Conservation (phyloP, 1,140 invertebrate species). For the Capitella teleta region DNA sequence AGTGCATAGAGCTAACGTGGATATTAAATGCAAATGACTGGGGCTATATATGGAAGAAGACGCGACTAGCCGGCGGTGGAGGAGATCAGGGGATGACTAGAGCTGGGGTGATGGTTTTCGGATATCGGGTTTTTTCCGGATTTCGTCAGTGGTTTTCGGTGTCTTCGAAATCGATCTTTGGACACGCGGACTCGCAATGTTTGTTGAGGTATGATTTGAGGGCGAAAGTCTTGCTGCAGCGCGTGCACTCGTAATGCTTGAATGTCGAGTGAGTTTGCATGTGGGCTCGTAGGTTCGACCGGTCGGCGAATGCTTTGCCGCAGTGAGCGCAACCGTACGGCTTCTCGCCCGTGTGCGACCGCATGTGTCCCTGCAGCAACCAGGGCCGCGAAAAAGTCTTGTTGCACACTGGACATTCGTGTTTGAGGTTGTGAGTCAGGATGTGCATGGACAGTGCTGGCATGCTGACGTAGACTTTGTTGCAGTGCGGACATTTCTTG, state of each 20-base stretch:
- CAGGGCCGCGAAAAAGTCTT: conserved; percentile 94
- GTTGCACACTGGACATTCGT: conserved; percentile 81
- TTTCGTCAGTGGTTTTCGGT: too few relatives aligned
- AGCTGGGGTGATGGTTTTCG: too few relatives aligned
- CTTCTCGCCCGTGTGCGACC: conserved; percentile 96
- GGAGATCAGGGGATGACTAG: too few relatives aligned
- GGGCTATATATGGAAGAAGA: too few relatives aligned
- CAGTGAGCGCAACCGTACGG: conserved; percentile 97
- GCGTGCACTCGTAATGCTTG: conserved; percentile 87
- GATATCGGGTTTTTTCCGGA: too few relatives aligned
- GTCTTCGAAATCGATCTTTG: too few relatives aligned
- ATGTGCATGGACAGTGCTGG: conserved; percentile 95
- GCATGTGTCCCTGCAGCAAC: conserved; percentile 85
- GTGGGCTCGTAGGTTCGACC: conserved; percentile 92
- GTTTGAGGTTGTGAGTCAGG: conserved; percentile 81
- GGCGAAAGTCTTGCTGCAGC: conserved; percentile 91
- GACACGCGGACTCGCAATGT: conserved; percentile 91
- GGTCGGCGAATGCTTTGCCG: conserved; percentile 95
- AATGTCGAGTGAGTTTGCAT: conserved; percentile 97
- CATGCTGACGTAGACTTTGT: conserved; percentile 93
- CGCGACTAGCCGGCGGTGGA: too few relatives aligned
- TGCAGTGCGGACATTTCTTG: conserved; percentile 83
- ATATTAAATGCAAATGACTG: too few relatives aligned
- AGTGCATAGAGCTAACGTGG: too few relatives aligned
- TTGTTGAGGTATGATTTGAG: conserved; percentile 98